A percentile compares a stretch with the other conserved stretches of the same genome.
phyloP scores from a whole-genome alignment of 64 coral and sea anemone genomes.

The Pachyseris speciosa region DNA sequence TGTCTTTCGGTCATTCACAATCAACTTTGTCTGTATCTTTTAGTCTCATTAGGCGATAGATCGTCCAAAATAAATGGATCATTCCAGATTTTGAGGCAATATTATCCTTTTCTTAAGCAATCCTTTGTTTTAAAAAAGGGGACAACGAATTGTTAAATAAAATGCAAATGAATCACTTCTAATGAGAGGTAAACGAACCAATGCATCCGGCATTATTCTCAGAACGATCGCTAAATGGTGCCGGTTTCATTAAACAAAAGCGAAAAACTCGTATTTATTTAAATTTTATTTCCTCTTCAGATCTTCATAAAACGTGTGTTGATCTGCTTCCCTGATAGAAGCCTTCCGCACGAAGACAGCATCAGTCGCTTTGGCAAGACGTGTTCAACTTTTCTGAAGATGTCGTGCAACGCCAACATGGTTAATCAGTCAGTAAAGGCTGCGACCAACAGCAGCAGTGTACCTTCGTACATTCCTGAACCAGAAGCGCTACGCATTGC shows the following conservation, averaged over 20 bases:
- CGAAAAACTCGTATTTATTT: background rate
- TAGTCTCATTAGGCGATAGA: background rate
- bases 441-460: background rate
- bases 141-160: background rate
- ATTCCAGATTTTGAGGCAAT: background rate
- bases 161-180: background rate
- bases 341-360: background rate
- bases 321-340: background rate
- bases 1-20: background rate
- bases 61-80: background rate
- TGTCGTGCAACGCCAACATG: background rate
- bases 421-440: background rate
- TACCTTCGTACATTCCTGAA: background rate
- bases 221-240: background rate
- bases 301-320: background rate
- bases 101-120: background rate
- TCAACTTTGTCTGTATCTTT: background rate
- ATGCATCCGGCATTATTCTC: constrained; percentile 12
- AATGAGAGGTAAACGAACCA: background rate
- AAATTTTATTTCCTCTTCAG: background rate
- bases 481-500: constrained; percentile 3
- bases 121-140: background rate
- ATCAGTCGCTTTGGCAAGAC: too few species aligned
- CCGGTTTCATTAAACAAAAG: background rate
- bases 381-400: too few species aligned